Evolutionary conservation across 2,797 vertebrate genomes (phyloP).

Genomic region (Ctenochaetus hawaiiensis): DNA sequence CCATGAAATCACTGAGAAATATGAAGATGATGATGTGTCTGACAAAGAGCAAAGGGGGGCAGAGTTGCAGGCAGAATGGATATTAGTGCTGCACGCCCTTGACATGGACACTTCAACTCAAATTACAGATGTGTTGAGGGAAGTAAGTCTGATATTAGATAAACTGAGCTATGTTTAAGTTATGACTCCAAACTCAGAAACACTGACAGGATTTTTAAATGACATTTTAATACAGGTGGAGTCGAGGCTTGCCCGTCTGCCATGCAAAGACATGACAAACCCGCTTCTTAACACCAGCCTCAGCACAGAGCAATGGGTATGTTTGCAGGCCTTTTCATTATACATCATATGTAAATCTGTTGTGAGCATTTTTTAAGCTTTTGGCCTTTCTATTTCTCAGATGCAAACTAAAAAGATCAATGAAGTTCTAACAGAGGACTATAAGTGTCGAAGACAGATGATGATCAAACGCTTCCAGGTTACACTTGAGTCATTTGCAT

Average conservation of each 20-base stretch:
- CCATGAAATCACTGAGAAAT: slow-evolving; percentile 34
- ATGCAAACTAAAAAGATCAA: slow-evolving; percentile 72
- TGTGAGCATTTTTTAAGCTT: neutral
- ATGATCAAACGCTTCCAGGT: slow-evolving; percentile 90
- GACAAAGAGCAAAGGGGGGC: slow-evolving; percentile 32
- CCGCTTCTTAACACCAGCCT: slow-evolving; percentile 77
- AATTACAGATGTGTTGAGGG: slow-evolving; percentile 64
- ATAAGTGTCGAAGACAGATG: slow-evolving; percentile 87
- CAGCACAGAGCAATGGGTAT: slow-evolving; percentile 84
- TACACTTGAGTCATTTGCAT: slow-evolving; percentile 90
- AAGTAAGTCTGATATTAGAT: slow-evolving; percentile 52
- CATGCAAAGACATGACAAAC: slow-evolving; percentile 59
- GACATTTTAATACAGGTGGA: slow-evolving; percentile 74
- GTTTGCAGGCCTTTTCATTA: slow-evolving; percentile 20
- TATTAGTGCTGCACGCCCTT: slow-evolving; percentile 80
- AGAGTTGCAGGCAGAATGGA: slow-evolving; percentile 74
- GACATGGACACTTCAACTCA: slow-evolving; percentile 76
- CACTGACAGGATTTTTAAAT: neutral
- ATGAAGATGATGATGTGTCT: slow-evolving; percentile 25
- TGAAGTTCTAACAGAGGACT: slow-evolving; percentile 82
- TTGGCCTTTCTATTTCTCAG: slow-evolving; percentile 48
- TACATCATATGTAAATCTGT: neutral
- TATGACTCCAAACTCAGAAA: neutral
- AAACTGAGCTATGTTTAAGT: neutral
- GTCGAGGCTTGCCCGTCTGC: slow-evolving; percentile 66